phyloP scores from a whole-genome alignment of 2,113 vertebrate species.

The Esox niger region DNA sequence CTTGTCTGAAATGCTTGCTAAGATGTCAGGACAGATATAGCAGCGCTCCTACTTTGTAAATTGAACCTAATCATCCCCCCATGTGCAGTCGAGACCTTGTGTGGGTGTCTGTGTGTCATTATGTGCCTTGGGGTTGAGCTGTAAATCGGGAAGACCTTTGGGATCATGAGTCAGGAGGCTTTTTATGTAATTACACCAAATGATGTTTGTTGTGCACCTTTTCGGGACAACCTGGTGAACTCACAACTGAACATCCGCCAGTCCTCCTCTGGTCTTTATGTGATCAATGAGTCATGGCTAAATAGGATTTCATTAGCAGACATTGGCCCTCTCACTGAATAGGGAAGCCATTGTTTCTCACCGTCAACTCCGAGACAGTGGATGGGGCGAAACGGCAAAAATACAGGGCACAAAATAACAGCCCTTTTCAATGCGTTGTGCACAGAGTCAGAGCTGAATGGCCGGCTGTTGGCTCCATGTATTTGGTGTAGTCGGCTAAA shows the following conservation, averaged over 20 bases:
- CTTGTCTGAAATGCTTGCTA: neutral
- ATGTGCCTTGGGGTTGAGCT: neutral
- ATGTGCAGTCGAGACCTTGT: neutral
- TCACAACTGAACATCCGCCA: neutral
- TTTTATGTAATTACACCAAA: neutral
- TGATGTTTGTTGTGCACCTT: neutral
- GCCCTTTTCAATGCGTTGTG: constrained; percentile 27
- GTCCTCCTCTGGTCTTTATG: constrained; percentile 35
- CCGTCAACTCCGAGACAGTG: constrained; percentile 42
- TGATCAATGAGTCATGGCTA: constrained; percentile 62
- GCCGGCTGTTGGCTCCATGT: neutral
- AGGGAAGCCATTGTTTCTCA: constrained; percentile 66
- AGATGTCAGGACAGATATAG: neutral
- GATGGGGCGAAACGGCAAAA: constrained; percentile 35
- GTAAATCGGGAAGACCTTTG: neutral
- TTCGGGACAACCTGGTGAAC: neutral
- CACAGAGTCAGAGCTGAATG: neutral
- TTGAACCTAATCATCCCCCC: neutral
- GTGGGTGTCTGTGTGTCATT: neutral
- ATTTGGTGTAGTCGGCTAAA: neutral
- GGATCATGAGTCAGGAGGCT: neutral
- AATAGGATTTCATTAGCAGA: constrained; percentile 68
- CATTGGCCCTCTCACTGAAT: constrained; percentile 52
- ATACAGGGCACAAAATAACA: constrained; percentile 28
- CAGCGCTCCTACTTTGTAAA: neutral